Evolutionary conservation across 1,140 invertebrate genomes (phyloP).

Genomic region (Anagrus nilaparvatae): DNA sequence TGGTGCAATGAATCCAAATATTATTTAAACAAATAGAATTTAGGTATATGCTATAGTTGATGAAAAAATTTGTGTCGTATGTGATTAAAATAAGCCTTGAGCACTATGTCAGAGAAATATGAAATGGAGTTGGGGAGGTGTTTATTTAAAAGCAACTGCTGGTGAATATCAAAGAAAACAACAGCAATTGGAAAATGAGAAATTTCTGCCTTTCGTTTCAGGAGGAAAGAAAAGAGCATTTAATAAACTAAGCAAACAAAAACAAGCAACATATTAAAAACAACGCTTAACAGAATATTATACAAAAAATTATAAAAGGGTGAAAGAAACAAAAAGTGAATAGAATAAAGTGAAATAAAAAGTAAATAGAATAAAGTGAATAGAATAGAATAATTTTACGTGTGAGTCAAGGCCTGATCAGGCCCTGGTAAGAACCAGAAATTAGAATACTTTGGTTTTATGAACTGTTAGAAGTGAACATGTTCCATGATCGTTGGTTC

Average conservation of each 20-base stretch:
- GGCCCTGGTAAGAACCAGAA: no score
- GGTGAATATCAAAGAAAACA: constrained; percentile 92
- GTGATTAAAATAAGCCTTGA: constrained; percentile 86
- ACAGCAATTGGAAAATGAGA: constrained; percentile 87
- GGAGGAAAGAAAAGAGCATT: constrained; percentile 73
- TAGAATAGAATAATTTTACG: constrained; percentile 94
- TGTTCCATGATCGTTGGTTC: constrained; percentile 92
- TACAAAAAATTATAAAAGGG: constrained; percentile 89
- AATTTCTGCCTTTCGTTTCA: constrained; percentile 68
- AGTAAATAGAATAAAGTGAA: no score
- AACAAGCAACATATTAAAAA: constrained; percentile 83
- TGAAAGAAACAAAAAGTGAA: constrained; percentile 75
- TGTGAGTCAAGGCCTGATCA: constrained; percentile 99
- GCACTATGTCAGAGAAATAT: constrained; percentile 92
- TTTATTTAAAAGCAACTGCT: no score
- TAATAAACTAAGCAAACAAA: constrained; percentile 75
- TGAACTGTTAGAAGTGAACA: no score
- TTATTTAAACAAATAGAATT: constrained; percentile 92
- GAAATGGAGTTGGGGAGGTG: constrained; percentile 95
- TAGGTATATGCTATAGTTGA: constrained; percentile 91
- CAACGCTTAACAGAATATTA: constrained; percentile 90
- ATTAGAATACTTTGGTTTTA: no score
- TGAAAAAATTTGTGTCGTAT: constrained; percentile 85
- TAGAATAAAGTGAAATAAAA: constrained; percentile 74
- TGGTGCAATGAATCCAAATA: constrained; percentile 99